These are phyloP conservation scores for Gymnogyps californianus DNA, from an alignment of 2,113 vertebrate genomes.

Conservation along the genomic window DNA sequence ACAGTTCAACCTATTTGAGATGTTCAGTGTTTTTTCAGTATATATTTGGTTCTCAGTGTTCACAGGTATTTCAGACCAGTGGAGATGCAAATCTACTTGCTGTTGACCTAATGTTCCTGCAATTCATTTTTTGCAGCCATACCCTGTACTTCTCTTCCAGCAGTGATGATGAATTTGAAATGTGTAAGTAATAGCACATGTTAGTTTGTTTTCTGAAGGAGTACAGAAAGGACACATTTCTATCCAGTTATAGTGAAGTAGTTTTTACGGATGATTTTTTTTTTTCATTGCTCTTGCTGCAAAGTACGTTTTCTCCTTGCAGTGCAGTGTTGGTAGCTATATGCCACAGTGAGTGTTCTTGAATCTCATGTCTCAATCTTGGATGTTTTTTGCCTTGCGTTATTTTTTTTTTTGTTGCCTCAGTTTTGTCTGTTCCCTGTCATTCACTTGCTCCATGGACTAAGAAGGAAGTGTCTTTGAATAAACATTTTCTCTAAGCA, in stretches of 20 bases:
- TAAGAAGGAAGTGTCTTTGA: neutral
- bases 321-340: neutral
- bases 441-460: neutral
- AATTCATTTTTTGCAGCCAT: neutral
- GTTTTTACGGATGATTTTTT: accelerated
- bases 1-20: neutral
- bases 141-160: conserved; percentile 25
- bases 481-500: neutral
- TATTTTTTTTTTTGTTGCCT: neutral
- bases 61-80: neutral
- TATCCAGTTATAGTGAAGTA: accelerated
- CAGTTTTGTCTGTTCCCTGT: neutral
- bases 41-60: neutral
- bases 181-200: conserved; percentile 68
- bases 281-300: neutral
- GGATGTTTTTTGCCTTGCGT: neutral
- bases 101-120: neutral
- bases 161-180: conserved; percentile 76
- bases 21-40: neutral
- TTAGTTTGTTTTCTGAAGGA: neutral
- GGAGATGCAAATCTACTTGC: neutral
- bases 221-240: accelerated
- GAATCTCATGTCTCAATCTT: neutral
- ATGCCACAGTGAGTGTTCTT: neutral
- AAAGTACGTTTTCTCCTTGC: neutral